Base-by-base conservation (phyloP, 2,113 vertebrate genomes). In the Kobus ellipsiprymnus region DNA sequence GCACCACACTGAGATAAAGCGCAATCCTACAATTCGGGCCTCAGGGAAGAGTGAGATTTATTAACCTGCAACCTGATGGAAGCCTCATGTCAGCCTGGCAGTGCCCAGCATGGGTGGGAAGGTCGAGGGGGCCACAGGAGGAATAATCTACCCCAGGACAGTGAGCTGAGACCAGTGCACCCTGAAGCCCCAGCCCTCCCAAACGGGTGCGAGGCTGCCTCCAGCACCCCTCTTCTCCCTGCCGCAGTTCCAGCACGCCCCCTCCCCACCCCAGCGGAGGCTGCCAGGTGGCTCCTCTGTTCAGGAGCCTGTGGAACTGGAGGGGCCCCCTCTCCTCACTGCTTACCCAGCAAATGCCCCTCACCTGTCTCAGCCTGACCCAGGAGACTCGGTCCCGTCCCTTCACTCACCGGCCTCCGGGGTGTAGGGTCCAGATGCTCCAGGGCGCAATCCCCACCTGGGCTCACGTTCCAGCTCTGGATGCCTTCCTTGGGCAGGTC, bases 351-450 rank as follows among this genome's bases (percentile, higher is more conserved):
- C 29, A 59, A 7, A 25, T 7, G 4, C 29, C 29, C 48, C 48
- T 44, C 15, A 12, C 23, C 15, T n/a, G 7, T 29, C 12, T 52
- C 17, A 0, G 7, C 27, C 48, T 25, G n/a, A 29, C 3, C 21
- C 36, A 44, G 81, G 81, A 52, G 1, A 16, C 50, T 44, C 46
- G 64, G 52, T 50, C 27, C 13, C 7, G 0, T 27, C 60, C 81
- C 55, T 71, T 74, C 21, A 48, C 40, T 21, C 81, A 46, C 11
- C 0, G 36, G 48, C n/a, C 77, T 54, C 11, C 36, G 6, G 64
- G 17, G 90, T 1, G 14, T 21, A 33, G 8, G 25, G 60, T 19
- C 48, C 78, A 40, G 46, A 30, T 2, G 6, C 36, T 40, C 77
- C 29, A 7, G 33, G 77, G 16, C 90, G 29, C 15, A 50, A 7